Conservation (phyloP, 2,888 invertebrate genomes). For the Platycheirus albimanus region DNA sequence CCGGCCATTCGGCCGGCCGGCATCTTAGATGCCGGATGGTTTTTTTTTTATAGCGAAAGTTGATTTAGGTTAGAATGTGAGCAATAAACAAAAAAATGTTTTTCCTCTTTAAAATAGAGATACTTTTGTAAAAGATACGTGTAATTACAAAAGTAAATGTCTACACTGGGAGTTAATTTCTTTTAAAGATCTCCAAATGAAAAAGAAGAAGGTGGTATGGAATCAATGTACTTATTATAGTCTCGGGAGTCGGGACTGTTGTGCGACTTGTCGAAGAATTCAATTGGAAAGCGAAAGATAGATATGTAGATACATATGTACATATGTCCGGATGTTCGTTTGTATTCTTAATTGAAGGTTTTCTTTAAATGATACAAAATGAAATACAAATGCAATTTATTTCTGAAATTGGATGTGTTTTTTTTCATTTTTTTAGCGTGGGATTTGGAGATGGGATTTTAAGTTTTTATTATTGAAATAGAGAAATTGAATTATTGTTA, state of each 20-base stretch:
- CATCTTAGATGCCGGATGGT: conserved; percentile 2
- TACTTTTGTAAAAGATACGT: conserved; percentile 64
- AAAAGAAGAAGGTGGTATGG: conserved; percentile 25
- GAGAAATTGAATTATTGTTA: too few species aligned
- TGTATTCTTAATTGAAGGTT: conserved; percentile 64
- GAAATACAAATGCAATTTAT: conserved; percentile 46
- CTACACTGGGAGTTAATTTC: conserved; percentile 58
- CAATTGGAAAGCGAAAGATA: conserved; percentile 48
- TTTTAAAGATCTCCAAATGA: conserved; percentile 10
- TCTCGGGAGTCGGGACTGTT: not conserved
- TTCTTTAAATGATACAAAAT: conserved; percentile 27
- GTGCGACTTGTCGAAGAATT: conserved; percentile 11
- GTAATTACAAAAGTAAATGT: conserved; percentile 70
- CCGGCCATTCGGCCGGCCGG: conserved; percentile 7
- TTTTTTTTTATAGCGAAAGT: conserved; percentile 63
- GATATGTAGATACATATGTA: too few species aligned
- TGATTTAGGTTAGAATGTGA: conserved; percentile 73
- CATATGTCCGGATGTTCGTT: too few species aligned
- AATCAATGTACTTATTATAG: not conserved
- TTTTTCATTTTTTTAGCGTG: too few species aligned
- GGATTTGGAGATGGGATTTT: too few species aligned
- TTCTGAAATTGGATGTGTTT: conserved; percentile 35
- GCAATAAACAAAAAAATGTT: conserved; percentile 54
- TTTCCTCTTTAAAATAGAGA: conserved; percentile 52
- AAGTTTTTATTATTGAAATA: too few species aligned